phyloP scores from a whole-genome alignment of 2,113 vertebrate genomes.

The Paracanthobrama guichenoti region DNA sequence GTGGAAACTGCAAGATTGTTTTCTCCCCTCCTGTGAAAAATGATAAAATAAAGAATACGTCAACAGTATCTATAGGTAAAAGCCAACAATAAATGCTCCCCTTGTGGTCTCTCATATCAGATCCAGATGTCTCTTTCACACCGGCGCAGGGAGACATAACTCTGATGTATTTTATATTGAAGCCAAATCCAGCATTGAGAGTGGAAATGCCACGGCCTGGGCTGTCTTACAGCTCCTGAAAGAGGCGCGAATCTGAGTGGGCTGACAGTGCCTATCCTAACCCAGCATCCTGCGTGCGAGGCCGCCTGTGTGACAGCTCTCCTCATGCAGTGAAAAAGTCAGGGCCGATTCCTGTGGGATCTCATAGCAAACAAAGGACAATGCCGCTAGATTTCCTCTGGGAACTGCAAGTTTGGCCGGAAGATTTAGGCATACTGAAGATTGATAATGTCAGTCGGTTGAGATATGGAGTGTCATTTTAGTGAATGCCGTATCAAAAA shows the following conservation, averaged over 20 bases:
- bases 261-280: slow-evolving; percentile 50
- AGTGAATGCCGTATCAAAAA: slow-evolving; percentile 77
- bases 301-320: slow-evolving; percentile 59
- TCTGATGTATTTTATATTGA: slow-evolving; percentile 26
- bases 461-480: slow-evolving; percentile 82
- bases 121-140: slow-evolving; percentile 38
- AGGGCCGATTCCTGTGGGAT: slow-evolving; percentile 63
- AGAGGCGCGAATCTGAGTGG: slow-evolving; percentile 14
- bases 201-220: slow-evolving; percentile 51
- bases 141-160: not conserved
- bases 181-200: slow-evolving; percentile 40
- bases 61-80: slow-evolving; percentile 34
- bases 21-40: slow-evolving; percentile 30
- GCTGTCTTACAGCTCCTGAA: slow-evolving; percentile 31
- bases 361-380: slow-evolving; percentile 75
- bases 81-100: slow-evolving; percentile 37
- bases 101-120: slow-evolving; percentile 29
- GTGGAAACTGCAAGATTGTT: slow-evolving; percentile 41
- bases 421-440: slow-evolving; percentile 76
- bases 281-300: slow-evolving; percentile 45
- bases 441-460: slow-evolving; percentile 81
- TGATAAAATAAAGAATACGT: slow-evolving; percentile 31
- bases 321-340: slow-evolving; percentile 62
- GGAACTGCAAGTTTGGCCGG: slow-evolving; percentile 74
- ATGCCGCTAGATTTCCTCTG: slow-evolving; percentile 76